Conservation (phyloP, 2,797 vertebrate genomes). For the Lycodopsis pacificus region DNA sequence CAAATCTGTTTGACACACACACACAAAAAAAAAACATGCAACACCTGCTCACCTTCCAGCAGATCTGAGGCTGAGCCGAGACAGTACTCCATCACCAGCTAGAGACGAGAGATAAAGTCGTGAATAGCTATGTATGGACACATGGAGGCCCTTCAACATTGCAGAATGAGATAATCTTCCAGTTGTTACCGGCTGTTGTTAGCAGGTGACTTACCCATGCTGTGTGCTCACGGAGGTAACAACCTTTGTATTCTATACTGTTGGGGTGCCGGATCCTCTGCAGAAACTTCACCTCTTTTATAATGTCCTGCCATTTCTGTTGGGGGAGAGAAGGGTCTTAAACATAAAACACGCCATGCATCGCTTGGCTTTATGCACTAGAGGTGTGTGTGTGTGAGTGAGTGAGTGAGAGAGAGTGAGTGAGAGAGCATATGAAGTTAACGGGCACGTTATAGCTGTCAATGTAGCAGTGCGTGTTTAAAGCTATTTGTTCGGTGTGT, state of each 20-base stretch:
- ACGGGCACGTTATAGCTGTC: background rate
- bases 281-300: conserved; percentile 99
- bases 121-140: background rate
- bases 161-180: background rate
- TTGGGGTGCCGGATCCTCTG: conserved; percentile 98
- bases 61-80: conserved; percentile 98
- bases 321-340: conserved; percentile 21
- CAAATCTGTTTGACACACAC: background rate
- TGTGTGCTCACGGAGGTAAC: conserved; percentile 98
- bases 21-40: background rate
- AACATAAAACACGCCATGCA: background rate
- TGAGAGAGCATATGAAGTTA: background rate
- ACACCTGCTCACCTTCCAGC: conserved; percentile 90
- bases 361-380: background rate
- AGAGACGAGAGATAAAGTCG: conserved; percentile 8
- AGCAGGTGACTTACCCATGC: conserved; percentile 91
- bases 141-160: background rate
- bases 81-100: conserved; percentile 99
- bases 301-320: conserved; percentile 99
- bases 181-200: background rate
- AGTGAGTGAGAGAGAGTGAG: too few species aligned
- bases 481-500: background rate
- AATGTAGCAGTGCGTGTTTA: background rate
- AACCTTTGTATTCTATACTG: conserved; percentile 99
- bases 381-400: background rate